phyloP scores from a whole-genome alignment of 2,888 invertebrate genomes.

The Pristionchus entomophagus region DNA sequence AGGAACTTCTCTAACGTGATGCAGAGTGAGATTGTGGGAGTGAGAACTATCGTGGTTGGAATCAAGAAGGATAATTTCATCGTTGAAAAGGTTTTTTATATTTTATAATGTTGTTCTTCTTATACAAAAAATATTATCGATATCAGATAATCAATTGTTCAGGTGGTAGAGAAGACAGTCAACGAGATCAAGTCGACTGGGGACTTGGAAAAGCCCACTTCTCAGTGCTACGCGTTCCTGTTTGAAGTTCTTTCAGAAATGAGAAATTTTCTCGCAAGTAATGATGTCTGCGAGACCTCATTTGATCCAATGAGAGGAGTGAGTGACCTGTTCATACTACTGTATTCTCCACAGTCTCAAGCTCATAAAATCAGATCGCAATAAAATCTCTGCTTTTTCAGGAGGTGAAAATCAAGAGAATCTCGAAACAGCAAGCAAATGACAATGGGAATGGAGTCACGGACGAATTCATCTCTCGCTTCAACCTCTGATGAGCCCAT shows the following conservation, averaged over 20 bases:
- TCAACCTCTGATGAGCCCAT: no score
- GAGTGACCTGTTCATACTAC: no score
- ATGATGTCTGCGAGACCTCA: neutral
- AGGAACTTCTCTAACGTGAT: neutral
- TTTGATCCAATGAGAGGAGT: neutral
- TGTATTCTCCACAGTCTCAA: no score
- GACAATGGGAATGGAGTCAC: neutral
- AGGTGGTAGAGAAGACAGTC: neutral
- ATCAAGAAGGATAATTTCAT: neutral
- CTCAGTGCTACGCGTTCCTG: neutral
- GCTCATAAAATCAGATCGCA: neutral
- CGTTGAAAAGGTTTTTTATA: neutral
- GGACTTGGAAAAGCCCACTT: neutral
- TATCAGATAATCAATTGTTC: neutral
- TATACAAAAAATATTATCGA: neutral
- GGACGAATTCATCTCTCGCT: neutral
- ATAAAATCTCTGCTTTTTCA: neutral
- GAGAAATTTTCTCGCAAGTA: neutral
- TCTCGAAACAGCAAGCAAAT: neutral
- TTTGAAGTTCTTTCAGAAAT: constrained; percentile 2
- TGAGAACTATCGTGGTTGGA: neutral
- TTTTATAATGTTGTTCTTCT: neutral
- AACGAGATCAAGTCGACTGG: neutral
- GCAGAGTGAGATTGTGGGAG: neutral
- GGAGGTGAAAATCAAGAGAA: neutral